A percentile compares a stretch with the other conserved stretches of the same genome.
These are phyloP conservation scores for Amniataba percoides DNA, from an alignment of 2,797 vertebrate species.

Conservation along the genomic window DNA sequence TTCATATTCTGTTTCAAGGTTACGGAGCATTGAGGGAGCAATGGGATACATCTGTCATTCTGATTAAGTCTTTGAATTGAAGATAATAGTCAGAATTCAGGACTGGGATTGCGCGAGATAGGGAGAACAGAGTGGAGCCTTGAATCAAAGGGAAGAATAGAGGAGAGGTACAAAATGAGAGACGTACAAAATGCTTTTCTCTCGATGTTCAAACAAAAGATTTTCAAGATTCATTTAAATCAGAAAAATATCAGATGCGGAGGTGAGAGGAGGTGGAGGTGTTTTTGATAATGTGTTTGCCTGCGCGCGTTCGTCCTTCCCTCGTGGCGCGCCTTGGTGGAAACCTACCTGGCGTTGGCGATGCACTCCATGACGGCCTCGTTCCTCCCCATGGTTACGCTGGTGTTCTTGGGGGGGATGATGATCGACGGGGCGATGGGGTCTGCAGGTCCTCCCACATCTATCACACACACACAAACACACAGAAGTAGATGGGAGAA, in stretches of 20 bases:
- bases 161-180: conserved; percentile 64
- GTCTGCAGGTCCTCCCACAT: conserved; percentile 94
- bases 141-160: conserved; percentile 73
- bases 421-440: conserved; percentile 96
- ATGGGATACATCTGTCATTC: conserved; percentile 78
- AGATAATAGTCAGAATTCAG: conserved; percentile 77
- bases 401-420: conserved; percentile 95
- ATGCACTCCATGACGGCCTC: conserved; percentile 96
- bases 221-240: conserved; percentile 63
- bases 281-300: conserved; percentile 33
- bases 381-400: conserved; percentile 92
- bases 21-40: conserved; percentile 64
- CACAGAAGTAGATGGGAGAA: neutral
- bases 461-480: conserved; percentile 76
- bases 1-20: conserved; percentile 80
- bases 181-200: conserved; percentile 61
- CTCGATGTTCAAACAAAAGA: conserved; percentile 76
- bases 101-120: conserved; percentile 57
- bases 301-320: neutral
- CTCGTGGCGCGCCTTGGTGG: neutral
- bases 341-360: conserved; percentile 92
- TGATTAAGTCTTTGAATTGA: conserved; percentile 81
- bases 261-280: conserved; percentile 31
- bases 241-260: conserved; percentile 54
- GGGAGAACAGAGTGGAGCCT: conserved; percentile 63